Base-by-base conservation (phyloP, 1,140 invertebrate genomes). In the Vollenhovia emeryi region DNA sequence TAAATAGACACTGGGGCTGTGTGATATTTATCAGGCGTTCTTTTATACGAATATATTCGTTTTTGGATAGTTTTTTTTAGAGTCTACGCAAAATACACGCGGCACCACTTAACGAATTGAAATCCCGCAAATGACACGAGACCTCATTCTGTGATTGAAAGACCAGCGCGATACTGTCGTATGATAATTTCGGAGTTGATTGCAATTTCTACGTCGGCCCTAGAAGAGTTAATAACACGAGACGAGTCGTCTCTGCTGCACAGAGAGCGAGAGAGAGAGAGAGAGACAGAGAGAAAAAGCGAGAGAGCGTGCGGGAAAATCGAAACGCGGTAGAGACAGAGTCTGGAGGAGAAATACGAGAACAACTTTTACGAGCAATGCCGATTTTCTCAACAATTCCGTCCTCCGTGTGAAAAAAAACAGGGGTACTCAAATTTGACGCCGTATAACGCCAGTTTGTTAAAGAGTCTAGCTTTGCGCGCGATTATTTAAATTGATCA, bases 351-450 rank as follows among this genome's bases (percentile, higher is more conserved):
- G 30, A 15, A 43, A 27, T 11, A 30, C 43, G 48, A 24, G 48
- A 71, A 69, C 30, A 30, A 66, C n/a, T 82, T 82, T 82, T 55
- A 48, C 59, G 64, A 24, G 48, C 64, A 36, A 55, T n/a, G 27
- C 15, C 48, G 57, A 80, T 80, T 83, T 83, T 83, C 52, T 57
- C 55, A 57, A 69, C 43, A 36, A 60, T 89, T 86, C 68, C 68
- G 79, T 88, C 78, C 79, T 89, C 85, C 40, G 11, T 66, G 45
- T 11, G 73, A 71, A 75, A 43, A 66, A 71, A 75, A 43, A 66
- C 48, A 50, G 36, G 15, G 21, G 33, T 50, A 64, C 27, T 33
- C 60, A 69, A 78, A 71, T 27, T 45, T 36, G 27, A 27, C 18
- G 18, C 18, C 7, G 2, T 21, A 43, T 21, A 60, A 60, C 43